phyloP scores from a whole-genome alignment of 1,140 invertebrate genomes.

The Calliphora vicina region DNA sequence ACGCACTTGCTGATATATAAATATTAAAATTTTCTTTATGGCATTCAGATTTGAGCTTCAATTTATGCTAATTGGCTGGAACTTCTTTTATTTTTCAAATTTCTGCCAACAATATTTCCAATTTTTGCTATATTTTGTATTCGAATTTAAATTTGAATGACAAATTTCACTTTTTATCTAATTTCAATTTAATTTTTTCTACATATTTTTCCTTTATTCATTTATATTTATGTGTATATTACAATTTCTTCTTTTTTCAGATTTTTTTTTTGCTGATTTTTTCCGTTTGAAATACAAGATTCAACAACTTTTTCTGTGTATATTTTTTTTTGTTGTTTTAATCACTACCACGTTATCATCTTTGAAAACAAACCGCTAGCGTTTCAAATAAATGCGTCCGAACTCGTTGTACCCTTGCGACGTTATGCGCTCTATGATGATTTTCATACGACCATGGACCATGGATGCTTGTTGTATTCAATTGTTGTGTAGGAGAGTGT shows the following conservation, averaged over 20 bases:
- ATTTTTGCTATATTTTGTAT: neutral
- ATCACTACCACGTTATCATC: constrained; percentile 16
- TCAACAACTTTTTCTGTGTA: neutral
- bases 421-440: constrained; percentile 61
- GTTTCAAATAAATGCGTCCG: constrained; percentile 51
- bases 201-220: no score
- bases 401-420: constrained; percentile 61
- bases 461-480: neutral
- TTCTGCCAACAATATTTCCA: no score
- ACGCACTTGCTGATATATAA: no score
- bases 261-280: neutral
- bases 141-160: neutral
- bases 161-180: no score
- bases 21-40: no score
- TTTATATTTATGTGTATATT: neutral
- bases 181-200: no score
- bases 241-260: neutral
- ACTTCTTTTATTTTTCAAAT: no score
- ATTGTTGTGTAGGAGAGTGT: constrained; percentile 26
- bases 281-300: neutral
- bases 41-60: no score
- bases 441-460: constrained; percentile 61
- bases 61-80: no score
- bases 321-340: constrained; percentile 6
- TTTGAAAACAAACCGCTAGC: constrained; percentile 3